phyloP scores from a whole-genome alignment of 2,113 vertebrate species.

The Rhinopomastus cyanomelas region DNA sequence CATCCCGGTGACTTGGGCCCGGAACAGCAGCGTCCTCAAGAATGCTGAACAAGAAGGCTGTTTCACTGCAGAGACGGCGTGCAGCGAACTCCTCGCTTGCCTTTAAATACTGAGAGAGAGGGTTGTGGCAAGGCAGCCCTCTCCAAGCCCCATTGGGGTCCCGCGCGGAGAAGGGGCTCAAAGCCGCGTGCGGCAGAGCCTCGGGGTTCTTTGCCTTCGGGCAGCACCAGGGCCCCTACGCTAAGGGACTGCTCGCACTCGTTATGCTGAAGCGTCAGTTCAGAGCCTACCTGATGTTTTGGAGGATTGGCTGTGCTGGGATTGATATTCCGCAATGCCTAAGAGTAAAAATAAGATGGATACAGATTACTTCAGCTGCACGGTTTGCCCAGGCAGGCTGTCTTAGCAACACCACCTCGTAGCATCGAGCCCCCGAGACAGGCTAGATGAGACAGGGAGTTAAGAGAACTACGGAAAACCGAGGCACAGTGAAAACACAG shows the following conservation, averaged over 20 bases:
- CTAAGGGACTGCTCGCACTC: conserved; percentile 54
- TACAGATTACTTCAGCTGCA: conserved; percentile 81
- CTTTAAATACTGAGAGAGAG: conserved; percentile 1
- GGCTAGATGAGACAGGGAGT: conserved; percentile 73
- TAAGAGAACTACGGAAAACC: conserved; percentile 62
- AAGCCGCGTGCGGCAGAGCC: not conserved
- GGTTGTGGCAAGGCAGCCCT: conserved; percentile 4
- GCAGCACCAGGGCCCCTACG: conserved; percentile 55
- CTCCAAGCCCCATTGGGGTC: not conserved
- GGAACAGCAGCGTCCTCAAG: conserved; percentile 48
- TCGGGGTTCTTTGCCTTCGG: not conserved
- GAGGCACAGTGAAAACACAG: conserved; percentile 41
- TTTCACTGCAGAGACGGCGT: conserved; percentile 30
- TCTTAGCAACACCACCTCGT: conserved; percentile 74
- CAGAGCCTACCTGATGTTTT: conserved; percentile 87
- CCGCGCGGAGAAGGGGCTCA: not conserved
- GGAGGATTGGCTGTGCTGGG: conserved; percentile 85
- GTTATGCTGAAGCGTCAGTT: conserved; percentile 77
- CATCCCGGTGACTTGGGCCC: conserved; percentile 39
- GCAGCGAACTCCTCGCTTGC: not conserved
- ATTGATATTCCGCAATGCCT: conserved; percentile 87
- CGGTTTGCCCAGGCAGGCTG: conserved; percentile 74
- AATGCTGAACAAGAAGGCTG: conserved; percentile 46
- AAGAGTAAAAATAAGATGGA: conserved; percentile 84
- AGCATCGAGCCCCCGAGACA: conserved; percentile 72